phyloP scores from a whole-genome alignment of 2,888 invertebrate genomes.

The Acronicta psi region DNA sequence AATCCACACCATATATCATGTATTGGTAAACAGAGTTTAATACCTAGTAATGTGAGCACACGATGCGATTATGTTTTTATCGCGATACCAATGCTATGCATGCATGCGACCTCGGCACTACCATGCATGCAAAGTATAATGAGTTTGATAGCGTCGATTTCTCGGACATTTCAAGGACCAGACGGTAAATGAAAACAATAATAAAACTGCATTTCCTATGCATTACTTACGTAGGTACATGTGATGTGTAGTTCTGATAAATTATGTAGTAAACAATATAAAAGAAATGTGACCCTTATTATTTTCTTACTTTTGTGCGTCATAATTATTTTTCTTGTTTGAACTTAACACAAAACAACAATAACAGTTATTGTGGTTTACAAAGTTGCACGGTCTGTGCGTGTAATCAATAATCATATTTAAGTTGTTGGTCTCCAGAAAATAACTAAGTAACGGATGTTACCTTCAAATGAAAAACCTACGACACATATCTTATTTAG shows the following conservation, averaged over 20 bases:
- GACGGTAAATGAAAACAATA: slow-evolving; percentile 32
- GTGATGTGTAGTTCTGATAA: slow-evolving; percentile 10
- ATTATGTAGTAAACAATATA: slow-evolving; percentile 4
- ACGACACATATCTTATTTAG: too few relatives aligned
- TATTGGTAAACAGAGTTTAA: slow-evolving; percentile 11
- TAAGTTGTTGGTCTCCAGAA: not conserved
- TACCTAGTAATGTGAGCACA: slow-evolving; percentile 39
- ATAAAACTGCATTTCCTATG: slow-evolving; percentile 38
- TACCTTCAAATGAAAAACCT: too few relatives aligned
- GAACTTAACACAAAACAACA: not conserved
- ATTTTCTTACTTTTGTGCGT: slow-evolving; percentile 1
- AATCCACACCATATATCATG: slow-evolving; percentile 19
- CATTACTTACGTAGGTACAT: slow-evolving; percentile 6
- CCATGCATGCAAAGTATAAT: slow-evolving; percentile 55
- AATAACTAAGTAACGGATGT: too few relatives aligned
- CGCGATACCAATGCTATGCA: slow-evolving; percentile 51
- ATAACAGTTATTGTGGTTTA: not conserved
- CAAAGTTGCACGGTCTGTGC: not conserved
- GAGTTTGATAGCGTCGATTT: slow-evolving; percentile 46
- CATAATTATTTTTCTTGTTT: not conserved
- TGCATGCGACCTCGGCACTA: slow-evolving; percentile 56
- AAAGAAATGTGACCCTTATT: not conserved
- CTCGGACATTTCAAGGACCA: slow-evolving; percentile 53
- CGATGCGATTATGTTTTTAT: slow-evolving; percentile 50
- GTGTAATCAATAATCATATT: not conserved